Base-by-base conservation (phyloP, 2,888 invertebrate genomes). In the Meteorus cinctellus region DNA sequence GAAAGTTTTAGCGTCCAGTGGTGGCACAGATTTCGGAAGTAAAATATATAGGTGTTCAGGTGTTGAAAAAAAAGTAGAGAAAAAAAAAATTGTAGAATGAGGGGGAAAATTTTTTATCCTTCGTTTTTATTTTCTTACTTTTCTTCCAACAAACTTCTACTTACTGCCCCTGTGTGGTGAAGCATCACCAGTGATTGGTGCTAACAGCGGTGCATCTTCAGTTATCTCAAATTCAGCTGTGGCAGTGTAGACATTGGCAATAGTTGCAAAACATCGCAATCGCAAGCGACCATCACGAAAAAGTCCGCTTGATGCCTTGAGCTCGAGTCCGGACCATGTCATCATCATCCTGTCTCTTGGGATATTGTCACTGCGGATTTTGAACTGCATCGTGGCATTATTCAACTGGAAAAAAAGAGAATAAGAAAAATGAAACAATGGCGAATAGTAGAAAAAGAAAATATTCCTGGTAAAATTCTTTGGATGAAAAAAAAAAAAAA, bases 171-270 rank as follows among this genome's bases (percentile, higher is more conserved):
- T 86, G 63, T 87, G 88, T 0, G 89, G 86, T 5, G 86, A 86
- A 10, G 89, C 88, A 76, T 88, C 88, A 12, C 89, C 88, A 24
- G 87, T 89, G 75, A 89, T 89, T 24, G 88, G 86, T 41, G 89
- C 88, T 67, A 88, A 81, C 48, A 86, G 85, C 2, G 89, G 89
- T 6, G 81, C 84, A 62, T 88, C 89, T 75, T 88, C 88, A 69
- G 81, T 82, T 59, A 89, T 83, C 27, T 86, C 86, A 14, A 85
- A 80, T 62, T 87, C 86, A 14, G 82, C 83, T 4, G 86, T 84
- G 48, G 86, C 84, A 27, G 84, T 83, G 76, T 89, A 89, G 63
- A 89, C 82, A 51, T 83, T 82, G 12, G 84, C 78, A 72, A 89
- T 89, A 31, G 81, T 84, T 14, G 86, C 86, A 70, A 84, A 86